A percentile compares a stretch with the other conserved stretches of the same genome.
phyloP scores from a whole-genome alignment of 53 echinoderm and acorn worm species.

The Luidia sarsii region DNA sequence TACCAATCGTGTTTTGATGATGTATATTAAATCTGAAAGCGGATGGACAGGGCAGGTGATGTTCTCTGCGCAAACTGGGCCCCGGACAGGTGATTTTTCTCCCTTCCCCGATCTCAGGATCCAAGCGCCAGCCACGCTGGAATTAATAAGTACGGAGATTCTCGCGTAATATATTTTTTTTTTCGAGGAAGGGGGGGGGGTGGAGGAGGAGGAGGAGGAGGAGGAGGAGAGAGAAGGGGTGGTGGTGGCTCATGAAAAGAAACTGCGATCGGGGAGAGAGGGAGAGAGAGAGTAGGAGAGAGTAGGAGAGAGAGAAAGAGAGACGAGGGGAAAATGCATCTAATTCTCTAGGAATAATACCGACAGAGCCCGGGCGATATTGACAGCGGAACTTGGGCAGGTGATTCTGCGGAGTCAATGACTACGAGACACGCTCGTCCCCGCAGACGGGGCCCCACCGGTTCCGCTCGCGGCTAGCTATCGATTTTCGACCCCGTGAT shows the following conservation, averaged over 20 bases:
- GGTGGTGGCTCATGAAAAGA: slow-evolving; percentile 25
- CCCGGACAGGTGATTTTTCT: slow-evolving; percentile 40
- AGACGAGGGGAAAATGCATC: slow-evolving; percentile 12
- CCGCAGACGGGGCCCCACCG: not conserved
- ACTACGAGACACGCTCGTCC: slow-evolving; percentile 25
- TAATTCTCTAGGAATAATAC: slow-evolving; percentile 48
- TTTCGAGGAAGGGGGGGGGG: not conserved
- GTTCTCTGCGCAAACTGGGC: slow-evolving; percentile 21
- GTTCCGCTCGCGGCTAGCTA: slow-evolving; percentile 25
- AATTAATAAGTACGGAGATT: slow-evolving; percentile 54
- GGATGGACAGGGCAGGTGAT: slow-evolving; percentile 54
- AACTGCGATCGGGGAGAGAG: slow-evolving; percentile 1
- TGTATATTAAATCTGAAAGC: slow-evolving; percentile 52
- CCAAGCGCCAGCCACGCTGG: slow-evolving; percentile 45
- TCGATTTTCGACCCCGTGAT: slow-evolving; percentile 42
- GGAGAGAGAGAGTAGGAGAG: not conserved
- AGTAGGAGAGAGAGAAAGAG: not conserved
- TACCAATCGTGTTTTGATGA: slow-evolving; percentile 56
- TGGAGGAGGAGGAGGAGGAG: slow-evolving; percentile 5
- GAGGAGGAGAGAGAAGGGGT: not conserved
- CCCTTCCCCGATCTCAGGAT: not conserved
- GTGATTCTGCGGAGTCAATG: slow-evolving; percentile 28
- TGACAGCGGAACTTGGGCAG: slow-evolving; percentile 56
- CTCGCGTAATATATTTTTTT: slow-evolving; percentile 19
- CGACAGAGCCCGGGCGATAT: slow-evolving; percentile 28